These are phyloP conservation scores for Scelioninae gen. 1 DNA, from an alignment of 2,888 invertebrate genomes.

Conservation along the genomic window DNA sequence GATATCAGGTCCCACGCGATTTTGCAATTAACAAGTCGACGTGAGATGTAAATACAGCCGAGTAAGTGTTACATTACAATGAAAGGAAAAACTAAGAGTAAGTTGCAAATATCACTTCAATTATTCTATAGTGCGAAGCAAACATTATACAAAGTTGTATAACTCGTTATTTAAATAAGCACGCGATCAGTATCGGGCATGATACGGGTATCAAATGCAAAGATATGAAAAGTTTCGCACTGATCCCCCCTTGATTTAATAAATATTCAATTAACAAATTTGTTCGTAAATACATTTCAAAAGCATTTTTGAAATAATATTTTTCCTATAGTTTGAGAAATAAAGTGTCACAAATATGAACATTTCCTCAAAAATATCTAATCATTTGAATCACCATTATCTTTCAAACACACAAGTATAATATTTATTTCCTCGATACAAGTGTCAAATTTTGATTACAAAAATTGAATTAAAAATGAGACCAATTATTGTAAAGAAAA, in stretches of 20 bases:
- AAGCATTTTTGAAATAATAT: too few species aligned
- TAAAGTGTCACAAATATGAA: too few species aligned
- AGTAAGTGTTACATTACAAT: slow-evolving; percentile 49
- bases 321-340: too few species aligned
- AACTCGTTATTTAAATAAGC: slow-evolving; percentile 54
- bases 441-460: not conserved
- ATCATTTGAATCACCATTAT: not conserved
- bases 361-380: not conserved
- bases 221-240: slow-evolving; percentile 26
- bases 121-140: slow-evolving; percentile 27
- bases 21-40: slow-evolving; percentile 38
- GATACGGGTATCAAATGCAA: slow-evolving; percentile 31
- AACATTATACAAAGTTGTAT: slow-evolving; percentile 51
- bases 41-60: slow-evolving; percentile 40
- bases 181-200: slow-evolving; percentile 42
- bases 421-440: not conserved
- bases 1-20: too few species aligned
- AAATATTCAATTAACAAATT: slow-evolving; percentile 49
- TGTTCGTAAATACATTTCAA: too few species aligned
- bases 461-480: not conserved
- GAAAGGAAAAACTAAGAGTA: slow-evolving; percentile 37
- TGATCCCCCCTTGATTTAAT: slow-evolving; percentile 18
- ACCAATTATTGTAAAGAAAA: not conserved
- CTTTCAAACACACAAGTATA: not conserved
- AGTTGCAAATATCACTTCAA: slow-evolving; percentile 55